Percentiles rank a stretch among this genome's conserved stretches.
These are phyloP conservation scores for Poecilia latipinna DNA, from an alignment of 2,113 vertebrate genomes.

Conservation along the genomic window DNA sequence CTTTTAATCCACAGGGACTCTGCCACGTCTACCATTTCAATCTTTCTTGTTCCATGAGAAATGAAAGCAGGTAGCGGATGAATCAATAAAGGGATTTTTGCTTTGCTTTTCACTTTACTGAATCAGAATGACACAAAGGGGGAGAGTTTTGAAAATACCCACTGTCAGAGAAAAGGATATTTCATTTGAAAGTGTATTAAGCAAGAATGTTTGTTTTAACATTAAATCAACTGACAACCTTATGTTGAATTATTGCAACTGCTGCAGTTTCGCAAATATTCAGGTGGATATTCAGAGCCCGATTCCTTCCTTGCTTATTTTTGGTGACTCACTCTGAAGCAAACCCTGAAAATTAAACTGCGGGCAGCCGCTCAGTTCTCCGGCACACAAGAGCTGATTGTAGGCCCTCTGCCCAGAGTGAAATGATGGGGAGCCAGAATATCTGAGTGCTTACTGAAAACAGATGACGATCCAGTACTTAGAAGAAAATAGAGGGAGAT, in stretches of 20 bases:
- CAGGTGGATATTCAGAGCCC: not conserved
- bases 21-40: constrained; percentile 39
- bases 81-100: constrained; percentile 26
- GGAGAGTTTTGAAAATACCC: constrained; percentile 1
- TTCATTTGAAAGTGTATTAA: not conserved
- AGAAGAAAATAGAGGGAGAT: constrained; percentile 49
- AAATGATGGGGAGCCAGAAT: constrained; percentile 51
- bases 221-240: not conserved
- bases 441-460: constrained; percentile 57
- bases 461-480: constrained; percentile 46
- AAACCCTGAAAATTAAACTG: constrained; percentile 12
- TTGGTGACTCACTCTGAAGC: constrained; percentile 22
- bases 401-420: constrained; percentile 50
- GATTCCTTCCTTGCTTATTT: not conserved
- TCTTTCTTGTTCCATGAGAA: constrained; percentile 37
- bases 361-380: constrained; percentile 21
- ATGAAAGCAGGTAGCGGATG: constrained; percentile 18
- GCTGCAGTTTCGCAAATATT: not conserved
- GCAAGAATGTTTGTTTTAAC: not conserved
- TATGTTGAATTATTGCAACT: not conserved
- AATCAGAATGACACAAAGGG: constrained; percentile 21
- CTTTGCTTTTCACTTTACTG: constrained; percentile 26
- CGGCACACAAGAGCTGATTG: constrained; percentile 35
- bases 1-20: constrained; percentile 55
- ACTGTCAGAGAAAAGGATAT: not conserved